Base-by-base conservation (phyloP, 2,113 vertebrate genomes). In the Mesoclemmys tuberculata region DNA sequence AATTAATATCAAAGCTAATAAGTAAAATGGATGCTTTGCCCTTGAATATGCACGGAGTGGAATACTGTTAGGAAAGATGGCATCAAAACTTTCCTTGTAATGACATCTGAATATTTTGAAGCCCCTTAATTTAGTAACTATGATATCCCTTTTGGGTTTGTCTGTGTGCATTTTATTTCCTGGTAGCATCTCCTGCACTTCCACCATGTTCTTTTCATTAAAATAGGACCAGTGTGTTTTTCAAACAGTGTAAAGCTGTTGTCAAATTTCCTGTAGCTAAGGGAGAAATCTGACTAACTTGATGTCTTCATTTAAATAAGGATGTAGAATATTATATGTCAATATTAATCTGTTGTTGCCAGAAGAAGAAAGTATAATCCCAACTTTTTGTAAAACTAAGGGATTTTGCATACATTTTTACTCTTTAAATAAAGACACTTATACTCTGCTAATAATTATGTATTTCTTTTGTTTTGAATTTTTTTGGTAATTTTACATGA, bases 381-480 rank as follows among this genome's bases (percentile, higher is more conserved):
- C 48, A 96, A 41, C 95, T 97, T 98, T 98, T 98, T 98, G 97
- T 98, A 98, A 98, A 98, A 98, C 74, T 16, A 89, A 98, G 97
- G 93, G 92, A n/a, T 98, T 98, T 98, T 98, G 98, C 98, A 98
- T 98, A 98, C 98, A 92, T 98, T 98, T 98, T 98, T 98, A 98
- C 97, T 98, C 98, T 98, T 98, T 97, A 98, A 98, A 98, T 98
- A 98, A 98, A 98, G 95, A 98, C 96, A 97, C 96, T 98, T 98
- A 96, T 98, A 97, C 96, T 97, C 97, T 97, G 95, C 98, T 98
- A 97, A 97, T 97, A 97, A 98, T 97, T 97, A 97, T 95, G 89
- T 97, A 98, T 98, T 98, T 98, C 96, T 97, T 98, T 93, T 96
- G 96, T 97, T 97, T 97, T 96, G 95, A 22, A 97, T 97, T 97